phyloP scores from a whole-genome alignment of 2,797 vertebrate genomes.

The Oryzias sinensis region DNA sequence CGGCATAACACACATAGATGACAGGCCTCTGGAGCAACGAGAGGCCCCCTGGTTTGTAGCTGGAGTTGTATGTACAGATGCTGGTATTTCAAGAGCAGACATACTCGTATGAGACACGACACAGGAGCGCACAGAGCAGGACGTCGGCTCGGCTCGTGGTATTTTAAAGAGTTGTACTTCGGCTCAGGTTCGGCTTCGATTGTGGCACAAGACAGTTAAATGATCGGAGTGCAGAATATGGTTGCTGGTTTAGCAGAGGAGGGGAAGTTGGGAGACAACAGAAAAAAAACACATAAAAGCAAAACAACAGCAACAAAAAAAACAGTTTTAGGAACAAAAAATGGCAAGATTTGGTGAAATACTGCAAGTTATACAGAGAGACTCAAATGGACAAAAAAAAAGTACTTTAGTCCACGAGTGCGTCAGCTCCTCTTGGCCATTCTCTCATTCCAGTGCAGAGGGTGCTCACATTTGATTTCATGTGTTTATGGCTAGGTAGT shows the following conservation, averaged over 20 bases:
- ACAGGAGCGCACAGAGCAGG: constrained; percentile 67
- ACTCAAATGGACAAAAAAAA: constrained; percentile 43
- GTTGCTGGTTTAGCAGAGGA: constrained; percentile 67
- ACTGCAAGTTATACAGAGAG: constrained; percentile 53
- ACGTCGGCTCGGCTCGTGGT: constrained; percentile 54
- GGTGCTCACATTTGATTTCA: constrained; percentile 48
- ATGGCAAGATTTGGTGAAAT: constrained; percentile 42
- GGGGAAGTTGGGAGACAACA: constrained; percentile 50
- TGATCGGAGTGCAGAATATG: constrained; percentile 56
- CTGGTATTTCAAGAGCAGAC: constrained; percentile 86
- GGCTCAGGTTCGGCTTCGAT: constrained; percentile 57
- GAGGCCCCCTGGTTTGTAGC: constrained; percentile 57
- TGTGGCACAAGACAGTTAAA: constrained; percentile 73
- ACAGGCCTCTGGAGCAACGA: constrained; percentile 47
- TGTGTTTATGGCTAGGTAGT: constrained; percentile 61
- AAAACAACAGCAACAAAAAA: neutral
- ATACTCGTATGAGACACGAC: constrained; percentile 67
- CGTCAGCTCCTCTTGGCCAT: constrained; percentile 57
- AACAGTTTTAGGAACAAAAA: constrained; percentile 35
- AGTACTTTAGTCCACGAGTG: constrained; percentile 63
- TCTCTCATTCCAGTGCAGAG: constrained; percentile 61
- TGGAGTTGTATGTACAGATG: constrained; percentile 97
- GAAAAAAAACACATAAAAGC: constrained; percentile 47
- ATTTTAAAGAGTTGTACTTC: constrained; percentile 44
- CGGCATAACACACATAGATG: constrained; percentile 62